These are phyloP conservation scores for Diabrotica undecimpunctata DNA, from an alignment of 1,140 invertebrate species.

Conservation along the genomic window DNA sequence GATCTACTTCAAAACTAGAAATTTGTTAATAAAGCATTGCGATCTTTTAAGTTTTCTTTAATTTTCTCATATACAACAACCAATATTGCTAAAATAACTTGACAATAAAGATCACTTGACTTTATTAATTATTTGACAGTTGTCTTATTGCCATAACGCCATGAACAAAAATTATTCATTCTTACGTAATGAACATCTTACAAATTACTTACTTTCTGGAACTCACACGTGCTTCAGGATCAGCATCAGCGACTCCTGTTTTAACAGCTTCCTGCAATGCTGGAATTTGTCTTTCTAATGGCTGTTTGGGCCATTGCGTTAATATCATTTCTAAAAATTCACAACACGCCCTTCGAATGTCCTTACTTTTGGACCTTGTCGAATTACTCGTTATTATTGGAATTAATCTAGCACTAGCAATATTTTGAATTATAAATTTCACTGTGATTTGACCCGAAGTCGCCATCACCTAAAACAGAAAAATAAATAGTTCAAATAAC, in stretches of 20 bases:
- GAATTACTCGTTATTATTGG: constrained; percentile 81
- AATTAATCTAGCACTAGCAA: constrained; percentile 78
- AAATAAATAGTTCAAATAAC: not conserved
- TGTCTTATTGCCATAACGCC: too few relatives aligned
- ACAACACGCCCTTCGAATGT: constrained; percentile 77
- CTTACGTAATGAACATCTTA: too few relatives aligned
- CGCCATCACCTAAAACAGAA: constrained; percentile 72
- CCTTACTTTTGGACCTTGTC: constrained; percentile 81
- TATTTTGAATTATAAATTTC: constrained; percentile 85
- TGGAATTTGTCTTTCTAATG: constrained; percentile 77
- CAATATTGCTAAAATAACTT: too few relatives aligned
- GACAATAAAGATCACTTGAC: too few relatives aligned
- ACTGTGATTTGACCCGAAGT: constrained; percentile 83
- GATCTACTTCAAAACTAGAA: too few relatives aligned
- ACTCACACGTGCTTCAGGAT: constrained; percentile 76
- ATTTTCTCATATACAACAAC: too few relatives aligned
- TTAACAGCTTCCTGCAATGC: constrained; percentile 81
- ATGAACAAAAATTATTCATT: too few relatives aligned
- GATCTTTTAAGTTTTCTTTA: too few relatives aligned
- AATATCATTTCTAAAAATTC: constrained; percentile 84
- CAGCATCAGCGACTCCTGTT: constrained; percentile 88
- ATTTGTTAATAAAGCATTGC: too few relatives aligned
- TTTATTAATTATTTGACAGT: too few relatives aligned
- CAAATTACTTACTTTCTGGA: constrained; percentile 61
- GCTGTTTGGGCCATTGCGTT: constrained; percentile 77